Conservation (phyloP, 2,113 vertebrate genomes). For the Casuarius casuarius region DNA sequence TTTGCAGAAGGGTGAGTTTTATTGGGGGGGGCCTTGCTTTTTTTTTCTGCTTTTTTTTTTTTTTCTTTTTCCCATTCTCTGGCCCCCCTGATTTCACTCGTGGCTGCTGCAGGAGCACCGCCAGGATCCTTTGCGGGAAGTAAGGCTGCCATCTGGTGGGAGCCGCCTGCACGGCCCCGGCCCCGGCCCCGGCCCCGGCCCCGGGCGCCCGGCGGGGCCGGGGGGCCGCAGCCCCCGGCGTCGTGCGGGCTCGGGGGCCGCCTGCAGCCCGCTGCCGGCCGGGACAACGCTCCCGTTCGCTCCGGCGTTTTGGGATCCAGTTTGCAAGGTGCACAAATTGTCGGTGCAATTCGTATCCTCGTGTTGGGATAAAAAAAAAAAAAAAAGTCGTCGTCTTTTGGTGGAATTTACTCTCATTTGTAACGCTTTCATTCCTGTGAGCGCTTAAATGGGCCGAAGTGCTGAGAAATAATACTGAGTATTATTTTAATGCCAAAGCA, state of each 20-base stretch:
- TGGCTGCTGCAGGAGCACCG: neutral
- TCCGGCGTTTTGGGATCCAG: neutral
- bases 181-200: neutral
- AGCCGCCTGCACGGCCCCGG: neutral
- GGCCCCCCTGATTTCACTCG: neutral
- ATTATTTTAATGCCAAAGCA: neutral
- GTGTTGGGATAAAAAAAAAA: neutral
- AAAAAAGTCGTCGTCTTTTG: neutral
- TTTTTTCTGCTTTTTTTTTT: neutral
- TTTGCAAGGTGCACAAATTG: neutral
- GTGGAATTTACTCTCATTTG: neutral
- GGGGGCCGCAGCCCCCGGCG: no score
- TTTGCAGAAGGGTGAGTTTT: neutral
- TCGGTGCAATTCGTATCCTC: neutral
- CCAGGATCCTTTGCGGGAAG: neutral
- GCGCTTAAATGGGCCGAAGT: neutral
- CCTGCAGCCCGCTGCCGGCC: neutral
- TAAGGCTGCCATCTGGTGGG: slow-evolving; percentile 67
- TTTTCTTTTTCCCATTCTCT: neutral
- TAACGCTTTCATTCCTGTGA: neutral
- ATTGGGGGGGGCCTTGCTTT: no score
- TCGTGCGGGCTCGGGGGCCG: no score
- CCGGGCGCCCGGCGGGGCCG: neutral
- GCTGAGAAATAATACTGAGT: neutral
- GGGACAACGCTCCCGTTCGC: rapidly evolving